Percentiles rank a stretch among this genome's conserved stretches.
These are phyloP conservation scores for Leptatherina wallacei DNA, from an alignment of 2,797 vertebrate genomes.

Conservation along the genomic window DNA sequence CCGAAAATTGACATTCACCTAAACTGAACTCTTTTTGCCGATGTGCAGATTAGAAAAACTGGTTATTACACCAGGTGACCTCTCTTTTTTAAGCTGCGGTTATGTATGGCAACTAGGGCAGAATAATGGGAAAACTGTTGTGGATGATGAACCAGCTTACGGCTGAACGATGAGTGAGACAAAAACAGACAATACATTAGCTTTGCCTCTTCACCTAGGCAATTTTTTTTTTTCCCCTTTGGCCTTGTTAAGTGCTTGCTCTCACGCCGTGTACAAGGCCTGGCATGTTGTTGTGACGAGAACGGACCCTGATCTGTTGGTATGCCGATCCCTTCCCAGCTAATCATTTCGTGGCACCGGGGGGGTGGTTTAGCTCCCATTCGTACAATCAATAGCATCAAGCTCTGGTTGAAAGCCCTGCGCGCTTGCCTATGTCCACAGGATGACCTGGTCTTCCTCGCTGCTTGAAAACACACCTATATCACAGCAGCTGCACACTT, in stretches of 20 bases:
- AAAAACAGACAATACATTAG: neutral
- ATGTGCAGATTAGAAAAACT: neutral
- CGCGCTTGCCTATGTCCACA: conserved; percentile 41
- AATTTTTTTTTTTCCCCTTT: conserved; percentile 7
- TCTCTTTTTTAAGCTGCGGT: conserved; percentile 8
- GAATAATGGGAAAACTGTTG: conserved; percentile 37
- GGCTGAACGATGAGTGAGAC: neutral
- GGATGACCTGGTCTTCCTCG: conserved; percentile 24
- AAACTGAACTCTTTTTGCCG: conserved; percentile 12
- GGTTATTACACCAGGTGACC: conserved; percentile 17
- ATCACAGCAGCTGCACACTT: conserved; percentile 45
- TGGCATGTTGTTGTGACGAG: conserved; percentile 48
- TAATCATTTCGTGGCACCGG: conserved; percentile 46
- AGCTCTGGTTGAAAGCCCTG: conserved; percentile 44
- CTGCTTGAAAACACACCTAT: conserved; percentile 48
- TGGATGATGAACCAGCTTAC: neutral
- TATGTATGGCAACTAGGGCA: conserved; percentile 49
- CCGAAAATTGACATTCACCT: conserved; percentile 16
- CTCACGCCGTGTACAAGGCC: conserved; percentile 19
- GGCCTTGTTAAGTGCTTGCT: conserved; percentile 8
- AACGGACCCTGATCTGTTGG: conserved; percentile 57
- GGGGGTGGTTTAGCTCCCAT: conserved; percentile 59
- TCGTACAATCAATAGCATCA: conserved; percentile 53
- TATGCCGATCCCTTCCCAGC: conserved; percentile 37
- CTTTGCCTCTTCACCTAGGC: conserved; percentile 8